These are phyloP conservation scores for Lagenorhynchus albirostris DNA, from an alignment of 2,113 vertebrate species.

Conservation along the genomic window DNA sequence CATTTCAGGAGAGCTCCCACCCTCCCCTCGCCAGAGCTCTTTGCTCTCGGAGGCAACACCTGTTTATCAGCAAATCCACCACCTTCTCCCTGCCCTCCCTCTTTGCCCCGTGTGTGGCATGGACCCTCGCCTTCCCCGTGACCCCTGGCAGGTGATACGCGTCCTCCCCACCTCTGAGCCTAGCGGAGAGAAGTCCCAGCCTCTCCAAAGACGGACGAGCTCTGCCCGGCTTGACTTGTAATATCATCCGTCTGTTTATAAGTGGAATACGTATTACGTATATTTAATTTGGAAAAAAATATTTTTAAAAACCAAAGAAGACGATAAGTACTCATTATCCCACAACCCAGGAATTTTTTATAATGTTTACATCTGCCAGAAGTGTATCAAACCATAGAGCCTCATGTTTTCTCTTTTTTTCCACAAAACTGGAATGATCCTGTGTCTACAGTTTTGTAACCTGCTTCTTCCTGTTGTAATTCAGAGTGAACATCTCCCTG, in stretches of 20 bases:
- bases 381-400: neutral
- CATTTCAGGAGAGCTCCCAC: neutral
- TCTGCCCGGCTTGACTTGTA: neutral
- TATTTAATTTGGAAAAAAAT: neutral
- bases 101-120: too few species aligned
- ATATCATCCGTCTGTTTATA: neutral
- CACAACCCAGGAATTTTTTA: neutral
- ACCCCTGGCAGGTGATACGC: rapidly evolving
- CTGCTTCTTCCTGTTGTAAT: neutral
- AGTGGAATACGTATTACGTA: neutral
- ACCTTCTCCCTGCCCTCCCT: neutral
- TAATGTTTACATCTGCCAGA: neutral
- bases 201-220: neutral
- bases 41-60: neutral
- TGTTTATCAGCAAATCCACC: neutral
- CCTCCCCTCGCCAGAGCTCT: too few species aligned
- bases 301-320: neutral
- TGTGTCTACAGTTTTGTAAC: neutral
- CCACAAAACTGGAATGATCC: neutral
- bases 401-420: neutral
- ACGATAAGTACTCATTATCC: neutral
- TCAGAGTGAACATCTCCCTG: neutral
- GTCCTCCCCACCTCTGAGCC: neutral
- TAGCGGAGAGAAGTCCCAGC: neutral
- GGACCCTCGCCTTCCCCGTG: neutral